Evolutionary conservation across 2,797 vertebrate species (phyloP).

Genomic region (Falco novaeseelandiae): DNA sequence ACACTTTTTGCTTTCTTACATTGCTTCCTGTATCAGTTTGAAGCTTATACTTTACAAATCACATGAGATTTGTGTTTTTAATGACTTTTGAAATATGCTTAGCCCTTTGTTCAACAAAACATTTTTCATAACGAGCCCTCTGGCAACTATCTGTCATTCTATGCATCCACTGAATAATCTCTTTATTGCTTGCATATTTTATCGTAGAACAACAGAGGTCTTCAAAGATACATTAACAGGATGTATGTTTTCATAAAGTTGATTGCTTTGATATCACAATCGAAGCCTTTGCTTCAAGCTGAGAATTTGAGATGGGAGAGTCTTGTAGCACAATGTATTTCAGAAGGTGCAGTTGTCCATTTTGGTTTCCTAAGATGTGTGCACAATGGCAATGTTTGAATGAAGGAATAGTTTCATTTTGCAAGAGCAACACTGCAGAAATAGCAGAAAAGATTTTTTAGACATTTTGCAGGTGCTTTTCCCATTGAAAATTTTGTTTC

Average conservation of each 20-base stretch:
- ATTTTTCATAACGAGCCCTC: conserved; percentile 89
- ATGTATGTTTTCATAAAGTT: conserved; percentile 90
- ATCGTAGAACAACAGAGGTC: conserved; percentile 85
- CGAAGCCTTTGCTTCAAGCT: conserved; percentile 75
- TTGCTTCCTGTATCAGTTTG: conserved; percentile 71
- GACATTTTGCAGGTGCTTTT: neutral
- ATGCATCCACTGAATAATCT: conserved; percentile 74
- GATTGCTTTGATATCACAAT: conserved; percentile 87
- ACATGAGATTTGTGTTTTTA: conserved; percentile 80
- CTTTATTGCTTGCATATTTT: conserved; percentile 90
- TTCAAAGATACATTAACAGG: conserved; percentile 87
- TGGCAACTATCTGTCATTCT: conserved; percentile 87
- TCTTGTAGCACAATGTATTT: conserved; percentile 35
- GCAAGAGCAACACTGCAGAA: neutral
- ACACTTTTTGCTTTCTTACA: conserved; percentile 55
- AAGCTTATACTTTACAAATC: conserved; percentile 71
- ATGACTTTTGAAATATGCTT: conserved; percentile 88
- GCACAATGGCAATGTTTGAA: neutral
- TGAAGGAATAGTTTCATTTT: neutral
- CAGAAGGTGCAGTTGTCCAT: conserved; percentile 42
- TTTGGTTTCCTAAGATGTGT: conserved; percentile 6
- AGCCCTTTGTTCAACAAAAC: conserved; percentile 86
- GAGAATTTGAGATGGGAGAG: conserved; percentile 45
- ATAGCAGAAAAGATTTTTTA: neutral
- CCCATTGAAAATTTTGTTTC: conserved; percentile 19